These are phyloP conservation scores for Menura novaehollandiae DNA, from an alignment of 2,113 vertebrate genomes.

Conservation along the genomic window DNA sequence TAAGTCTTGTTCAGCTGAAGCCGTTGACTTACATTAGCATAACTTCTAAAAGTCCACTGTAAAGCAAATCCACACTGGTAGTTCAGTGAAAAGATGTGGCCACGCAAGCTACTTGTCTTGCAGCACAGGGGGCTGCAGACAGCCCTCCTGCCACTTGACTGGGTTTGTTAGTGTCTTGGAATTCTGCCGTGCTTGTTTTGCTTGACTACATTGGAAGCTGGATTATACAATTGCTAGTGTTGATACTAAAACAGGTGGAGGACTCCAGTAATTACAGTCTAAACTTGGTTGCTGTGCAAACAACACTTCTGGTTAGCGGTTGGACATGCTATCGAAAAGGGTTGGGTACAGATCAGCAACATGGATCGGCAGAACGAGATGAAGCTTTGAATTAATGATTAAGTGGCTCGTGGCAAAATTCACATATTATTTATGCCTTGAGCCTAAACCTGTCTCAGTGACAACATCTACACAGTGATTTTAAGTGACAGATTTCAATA, in stretches of 20 bases:
- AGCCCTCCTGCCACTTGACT: background rate
- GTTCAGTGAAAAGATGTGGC: background rate
- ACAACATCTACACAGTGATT: background rate
- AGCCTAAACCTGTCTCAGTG: background rate
- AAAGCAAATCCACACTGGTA: background rate
- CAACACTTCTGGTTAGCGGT: background rate
- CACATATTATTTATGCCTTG: background rate
- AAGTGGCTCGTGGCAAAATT: background rate
- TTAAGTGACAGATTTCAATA: background rate
- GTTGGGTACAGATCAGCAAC: background rate
- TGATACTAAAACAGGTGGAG: background rate
- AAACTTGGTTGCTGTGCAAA: background rate
- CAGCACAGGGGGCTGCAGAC: background rate
- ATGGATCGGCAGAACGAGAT: accelerated
- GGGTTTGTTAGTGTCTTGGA: background rate
- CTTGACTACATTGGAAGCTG: background rate
- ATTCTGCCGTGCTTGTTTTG: background rate
- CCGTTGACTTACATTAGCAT: background rate
- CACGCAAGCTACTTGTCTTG: accelerated
- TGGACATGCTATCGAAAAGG: accelerated
- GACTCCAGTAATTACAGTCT: background rate
- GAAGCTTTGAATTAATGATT: background rate
- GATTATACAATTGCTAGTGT: background rate
- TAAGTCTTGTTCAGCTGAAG: background rate
- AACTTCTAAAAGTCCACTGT: background rate